These are phyloP conservation scores for Tachystola acroxantha DNA, from an alignment of 2,888 invertebrate genomes.

Conservation along the genomic window DNA sequence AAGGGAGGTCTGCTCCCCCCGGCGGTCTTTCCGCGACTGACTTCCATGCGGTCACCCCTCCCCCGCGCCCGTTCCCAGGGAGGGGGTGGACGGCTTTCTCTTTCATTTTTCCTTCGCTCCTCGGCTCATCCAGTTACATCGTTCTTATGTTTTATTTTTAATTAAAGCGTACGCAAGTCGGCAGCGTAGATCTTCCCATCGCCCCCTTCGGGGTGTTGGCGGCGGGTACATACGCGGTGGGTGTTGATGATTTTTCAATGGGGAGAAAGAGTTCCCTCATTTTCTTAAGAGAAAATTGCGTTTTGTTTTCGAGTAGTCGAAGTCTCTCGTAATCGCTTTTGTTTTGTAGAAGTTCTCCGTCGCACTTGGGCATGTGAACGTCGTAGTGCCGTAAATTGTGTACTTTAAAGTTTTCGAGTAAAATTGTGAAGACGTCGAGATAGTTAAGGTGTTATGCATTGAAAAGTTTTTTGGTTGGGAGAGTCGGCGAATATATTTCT, in stretches of 20 bases:
- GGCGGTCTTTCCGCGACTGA: slow-evolving; percentile 66
- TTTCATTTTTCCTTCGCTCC: slow-evolving; percentile 79
- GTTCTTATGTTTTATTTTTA: slow-evolving; percentile 79
- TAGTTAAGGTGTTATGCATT: slow-evolving; percentile 52
- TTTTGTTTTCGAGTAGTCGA: slow-evolving; percentile 78
- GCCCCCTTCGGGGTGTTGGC: slow-evolving; percentile 36
- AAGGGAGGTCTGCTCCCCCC: slow-evolving; percentile 62
- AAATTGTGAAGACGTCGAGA: slow-evolving; percentile 48
- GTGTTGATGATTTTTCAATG: slow-evolving; percentile 79
- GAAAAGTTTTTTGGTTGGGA: slow-evolving; percentile 26
- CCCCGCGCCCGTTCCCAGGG: slow-evolving; percentile 37
- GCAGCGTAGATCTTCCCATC: slow-evolving; percentile 68
- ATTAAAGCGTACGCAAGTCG: slow-evolving; percentile 79
- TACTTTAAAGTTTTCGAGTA: slow-evolving; percentile 63
- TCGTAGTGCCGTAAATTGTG: slow-evolving; percentile 61
- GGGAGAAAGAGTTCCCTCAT: slow-evolving; percentile 79
- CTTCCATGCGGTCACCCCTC: slow-evolving; percentile 56
- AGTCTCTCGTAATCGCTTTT: slow-evolving; percentile 78
- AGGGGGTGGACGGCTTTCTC: slow-evolving; percentile 74
- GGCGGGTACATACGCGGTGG: slow-evolving; percentile 69
- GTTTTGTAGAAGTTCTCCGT: slow-evolving; percentile 65
- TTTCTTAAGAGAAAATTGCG: slow-evolving; percentile 79
- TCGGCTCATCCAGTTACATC: slow-evolving; percentile 79
- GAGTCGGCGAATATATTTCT: slow-evolving; percentile 11
- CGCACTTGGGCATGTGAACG: slow-evolving; percentile 63